These are phyloP conservation scores for Allacma fusca DNA, from an alignment of 2,888 invertebrate genomes.

Conservation along the genomic window DNA sequence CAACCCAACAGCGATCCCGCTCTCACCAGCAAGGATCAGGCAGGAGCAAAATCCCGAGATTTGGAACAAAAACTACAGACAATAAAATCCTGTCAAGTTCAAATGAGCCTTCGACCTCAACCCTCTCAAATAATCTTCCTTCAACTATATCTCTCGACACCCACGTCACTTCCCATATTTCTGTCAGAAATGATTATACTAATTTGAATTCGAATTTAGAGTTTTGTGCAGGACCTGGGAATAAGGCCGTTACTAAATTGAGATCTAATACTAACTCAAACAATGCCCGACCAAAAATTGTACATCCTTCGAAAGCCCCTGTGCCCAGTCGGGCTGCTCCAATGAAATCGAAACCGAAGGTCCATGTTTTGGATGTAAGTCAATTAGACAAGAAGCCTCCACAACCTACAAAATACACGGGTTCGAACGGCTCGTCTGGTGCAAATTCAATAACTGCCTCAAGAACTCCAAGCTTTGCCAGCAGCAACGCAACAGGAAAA, in stretches of 20 bases:
- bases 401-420: neutral
- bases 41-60: neutral
- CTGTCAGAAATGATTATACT: neutral
- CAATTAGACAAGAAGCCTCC: neutral
- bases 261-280: neutral
- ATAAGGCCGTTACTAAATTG: neutral
- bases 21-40: neutral
- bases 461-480: neutral
- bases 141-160: neutral
- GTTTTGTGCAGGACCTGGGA: neutral
- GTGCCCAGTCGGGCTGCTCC: neutral
- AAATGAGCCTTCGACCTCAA: neutral
- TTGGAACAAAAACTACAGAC: neutral
- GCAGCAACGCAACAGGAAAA: neutral
- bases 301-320: neutral
- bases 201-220: neutral
- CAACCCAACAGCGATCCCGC: neutral
- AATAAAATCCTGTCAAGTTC: neutral
- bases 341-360: constrained; percentile 9
- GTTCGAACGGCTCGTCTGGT: neutral
- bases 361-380: neutral
- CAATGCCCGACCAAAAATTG: neutral
- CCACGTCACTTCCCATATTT: too few species aligned
- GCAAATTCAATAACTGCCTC: neutral
- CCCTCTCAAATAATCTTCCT: neutral